Conservation (phyloP, 2,888 invertebrate species). For the Camptogramma bilineatum region DNA sequence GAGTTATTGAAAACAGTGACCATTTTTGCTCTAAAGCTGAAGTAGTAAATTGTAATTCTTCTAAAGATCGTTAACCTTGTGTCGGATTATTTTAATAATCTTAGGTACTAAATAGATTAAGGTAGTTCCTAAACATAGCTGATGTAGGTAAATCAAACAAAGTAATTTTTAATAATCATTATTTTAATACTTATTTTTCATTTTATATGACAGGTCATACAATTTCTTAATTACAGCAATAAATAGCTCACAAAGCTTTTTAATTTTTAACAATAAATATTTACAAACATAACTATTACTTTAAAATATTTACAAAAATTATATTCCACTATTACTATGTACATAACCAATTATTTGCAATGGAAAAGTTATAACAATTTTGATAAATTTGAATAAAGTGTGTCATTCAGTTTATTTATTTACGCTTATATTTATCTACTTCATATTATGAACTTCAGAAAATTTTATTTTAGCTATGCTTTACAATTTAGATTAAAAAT, state of each 20-base stretch:
- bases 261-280: slow-evolving; percentile 71
- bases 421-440: too few species aligned
- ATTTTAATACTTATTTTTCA: slow-evolving; percentile 43
- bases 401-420: not conserved
- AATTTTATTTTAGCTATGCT: not conserved
- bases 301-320: slow-evolving; percentile 15
- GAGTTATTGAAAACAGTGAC: too few species aligned
- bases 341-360: not conserved
- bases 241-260: slow-evolving; percentile 74
- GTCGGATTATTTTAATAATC: too few species aligned
- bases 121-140: too few species aligned
- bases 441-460: too few species aligned
- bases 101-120: too few species aligned
- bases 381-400: not conserved
- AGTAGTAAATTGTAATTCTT: too few species aligned
- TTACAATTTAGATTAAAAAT: slow-evolving; percentile 22
- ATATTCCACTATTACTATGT: not conserved
- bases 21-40: too few species aligned
- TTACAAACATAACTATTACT: slow-evolving; percentile 58
- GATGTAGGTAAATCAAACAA: slow-evolving; percentile 26
- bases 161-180: slow-evolving; percentile 27
- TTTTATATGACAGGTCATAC: slow-evolving; percentile 47
- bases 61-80: too few species aligned
- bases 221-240: slow-evolving; percentile 62
- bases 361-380: not conserved